Base-by-base conservation (phyloP, 2,797 vertebrate genomes). In the Onychomys arenicola region DNA sequence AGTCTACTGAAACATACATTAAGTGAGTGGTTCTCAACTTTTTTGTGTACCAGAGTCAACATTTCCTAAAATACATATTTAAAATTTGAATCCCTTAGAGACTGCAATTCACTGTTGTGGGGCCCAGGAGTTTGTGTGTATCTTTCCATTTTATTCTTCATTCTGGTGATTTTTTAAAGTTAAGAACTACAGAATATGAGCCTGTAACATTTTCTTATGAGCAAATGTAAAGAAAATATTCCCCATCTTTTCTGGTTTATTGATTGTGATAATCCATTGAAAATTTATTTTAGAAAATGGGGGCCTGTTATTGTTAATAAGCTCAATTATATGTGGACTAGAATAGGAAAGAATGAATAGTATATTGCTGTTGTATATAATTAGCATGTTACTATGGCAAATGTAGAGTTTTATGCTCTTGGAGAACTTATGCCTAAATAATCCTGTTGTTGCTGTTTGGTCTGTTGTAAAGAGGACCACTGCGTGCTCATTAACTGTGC, bases 91-190 rank as follows among this genome's bases (percentile, higher is more conserved):
- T n/a, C 5, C 34, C 40, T 21, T 23, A 77, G 81, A 95, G 40
- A 90, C 92, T 97, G 34, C 96, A 49, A 94, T 69, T 94, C n/a
- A 90, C n/a, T 95, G 40, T 95, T 83, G 23, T 90, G 49, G 34
- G 13, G 5, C 32, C 57, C 94, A 27, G 12, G 43, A 88, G 90
- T 94, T 57, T 89, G 16, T n/a, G 32, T 83, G 89, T 75, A 84
- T 95, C n/a, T 65, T 90, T 94, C 17, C 52, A 34, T 97, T 93
- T 80, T 61, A 82, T 85, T 57, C n/a, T 97, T 98, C 73, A 85
- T 87, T 95, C 46, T 92, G 52, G 71, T 87, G 40, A 34, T 6
- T 94, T 61, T 89, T 75, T 86, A 43, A 90, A 29, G 46, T 71
- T 96, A 63, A 92, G 57, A 91, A 77, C 32, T 8, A 46, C 29